Conservation (phyloP, 1,140 invertebrate genomes). For the Drosophila erecta region DNA sequence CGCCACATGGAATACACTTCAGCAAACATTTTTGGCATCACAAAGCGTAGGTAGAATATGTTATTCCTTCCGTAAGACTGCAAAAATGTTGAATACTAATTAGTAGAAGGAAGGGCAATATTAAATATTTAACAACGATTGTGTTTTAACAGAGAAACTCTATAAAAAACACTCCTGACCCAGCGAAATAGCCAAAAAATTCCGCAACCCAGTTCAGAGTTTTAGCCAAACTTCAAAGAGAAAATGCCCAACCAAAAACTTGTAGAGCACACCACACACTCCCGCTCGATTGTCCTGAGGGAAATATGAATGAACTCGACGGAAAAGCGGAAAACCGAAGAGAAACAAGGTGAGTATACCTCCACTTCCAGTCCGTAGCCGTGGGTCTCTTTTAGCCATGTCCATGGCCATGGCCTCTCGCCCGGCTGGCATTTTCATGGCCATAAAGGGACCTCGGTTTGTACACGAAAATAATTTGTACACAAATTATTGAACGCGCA, state of each 20-base stretch:
- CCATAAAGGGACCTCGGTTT: constrained; percentile 66
- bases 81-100: neutral
- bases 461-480: constrained; percentile 59
- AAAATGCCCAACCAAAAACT: constrained; percentile 44
- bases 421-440: constrained; percentile 64
- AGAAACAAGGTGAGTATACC: constrained; percentile 50
- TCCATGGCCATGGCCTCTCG: constrained; percentile 29
- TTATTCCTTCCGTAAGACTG: no score
- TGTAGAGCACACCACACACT: constrained; percentile 31
- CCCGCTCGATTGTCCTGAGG: constrained; percentile 64
- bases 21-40: no score
- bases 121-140: neutral
- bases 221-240: constrained; percentile 28
- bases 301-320: constrained; percentile 74
- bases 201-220: constrained; percentile 18
- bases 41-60: no score
- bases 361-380: constrained; percentile 42
- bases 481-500: constrained; percentile 77
- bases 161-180: no score
- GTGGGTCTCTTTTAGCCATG: constrained; percentile 29
- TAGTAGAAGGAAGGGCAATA: no score
- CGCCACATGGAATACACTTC: constrained; percentile 1
- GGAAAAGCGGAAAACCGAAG: constrained; percentile 37
- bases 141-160: no score
- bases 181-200: constrained; percentile 8